Conservation (phyloP, 2,797 vertebrate species). For the Sylvilagus floridanus region DNA sequence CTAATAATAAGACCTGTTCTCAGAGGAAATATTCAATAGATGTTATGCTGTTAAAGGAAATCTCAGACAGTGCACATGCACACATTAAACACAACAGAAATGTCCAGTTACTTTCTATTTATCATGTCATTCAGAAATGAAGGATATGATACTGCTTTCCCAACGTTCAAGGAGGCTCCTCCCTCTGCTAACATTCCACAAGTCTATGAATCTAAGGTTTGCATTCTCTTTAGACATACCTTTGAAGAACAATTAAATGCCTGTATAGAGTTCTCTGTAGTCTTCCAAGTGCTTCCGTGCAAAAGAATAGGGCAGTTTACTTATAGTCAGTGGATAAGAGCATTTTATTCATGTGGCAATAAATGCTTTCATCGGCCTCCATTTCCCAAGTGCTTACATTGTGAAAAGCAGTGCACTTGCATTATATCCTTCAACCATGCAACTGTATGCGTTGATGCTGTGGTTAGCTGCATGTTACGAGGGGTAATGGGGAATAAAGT, state of each 20-base stretch:
- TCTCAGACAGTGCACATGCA: slow-evolving; percentile 82
- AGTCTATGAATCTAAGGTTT: neutral
- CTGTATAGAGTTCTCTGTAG: slow-evolving; percentile 54
- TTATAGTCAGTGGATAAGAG: neutral
- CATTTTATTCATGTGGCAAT: neutral
- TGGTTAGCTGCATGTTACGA: neutral
- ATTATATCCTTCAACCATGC: neutral
- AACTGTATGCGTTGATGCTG: neutral
- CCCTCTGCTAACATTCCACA: neutral
- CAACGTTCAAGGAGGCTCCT: neutral
- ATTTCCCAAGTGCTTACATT: neutral
- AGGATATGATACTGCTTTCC: neutral
- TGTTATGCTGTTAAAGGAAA: slow-evolving; percentile 84
- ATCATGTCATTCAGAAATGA: slow-evolving; percentile 56
- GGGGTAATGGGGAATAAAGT: neutral
- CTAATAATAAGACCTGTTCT: slow-evolving; percentile 89
- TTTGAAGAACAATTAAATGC: slow-evolving; percentile 83
- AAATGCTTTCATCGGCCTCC: neutral
- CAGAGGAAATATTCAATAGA: slow-evolving; percentile 86
- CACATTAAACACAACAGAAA: slow-evolving; percentile 85
- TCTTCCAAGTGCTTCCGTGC: neutral
- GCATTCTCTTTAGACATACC: slow-evolving; percentile 76
- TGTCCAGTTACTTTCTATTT: slow-evolving; percentile 81
- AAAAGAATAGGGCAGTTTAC: neutral
- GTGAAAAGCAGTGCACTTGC: neutral